Evolutionary conservation across 2,888 invertebrate genomes (phyloP).

Genomic region (Dolichopus griseipennis): DNA sequence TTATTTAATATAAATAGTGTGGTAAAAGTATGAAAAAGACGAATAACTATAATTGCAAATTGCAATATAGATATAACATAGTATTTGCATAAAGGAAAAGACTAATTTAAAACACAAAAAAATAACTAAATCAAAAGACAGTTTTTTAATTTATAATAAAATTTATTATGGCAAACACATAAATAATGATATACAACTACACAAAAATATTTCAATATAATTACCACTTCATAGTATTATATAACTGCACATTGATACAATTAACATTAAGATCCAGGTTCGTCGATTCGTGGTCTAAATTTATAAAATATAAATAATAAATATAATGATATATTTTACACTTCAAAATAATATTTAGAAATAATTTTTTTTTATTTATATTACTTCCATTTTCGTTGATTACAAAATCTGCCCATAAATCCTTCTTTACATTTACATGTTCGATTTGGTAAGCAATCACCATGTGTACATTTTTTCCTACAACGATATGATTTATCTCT

Average conservation of each 20-base stretch:
- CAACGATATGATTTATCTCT: constrained; percentile 60
- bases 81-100: no score
- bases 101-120: no score
- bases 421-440: constrained; percentile 72
- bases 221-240: not conserved
- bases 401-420: constrained; percentile 73
- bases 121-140: no score
- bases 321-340: not conserved
- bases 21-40: no score
- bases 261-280: not conserved
- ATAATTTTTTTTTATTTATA: not conserved
- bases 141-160: not conserved
- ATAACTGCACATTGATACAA: not conserved
- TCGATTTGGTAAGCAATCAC: constrained; percentile 60
- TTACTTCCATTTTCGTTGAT: constrained; percentile 31
- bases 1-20: no score
- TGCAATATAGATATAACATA: no score
- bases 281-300: not conserved
- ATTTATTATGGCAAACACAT: not conserved
- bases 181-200: not conserved
- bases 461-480: constrained; percentile 66
- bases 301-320: not conserved
- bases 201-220: not conserved
- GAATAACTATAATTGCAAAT: no score
- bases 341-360: not conserved